Percentiles rank a stretch among this genome's conserved stretches.
Evolutionary conservation across 2,113 vertebrate genomes (phyloP).

Genomic region (Callochromis pleurospilus): DNA sequence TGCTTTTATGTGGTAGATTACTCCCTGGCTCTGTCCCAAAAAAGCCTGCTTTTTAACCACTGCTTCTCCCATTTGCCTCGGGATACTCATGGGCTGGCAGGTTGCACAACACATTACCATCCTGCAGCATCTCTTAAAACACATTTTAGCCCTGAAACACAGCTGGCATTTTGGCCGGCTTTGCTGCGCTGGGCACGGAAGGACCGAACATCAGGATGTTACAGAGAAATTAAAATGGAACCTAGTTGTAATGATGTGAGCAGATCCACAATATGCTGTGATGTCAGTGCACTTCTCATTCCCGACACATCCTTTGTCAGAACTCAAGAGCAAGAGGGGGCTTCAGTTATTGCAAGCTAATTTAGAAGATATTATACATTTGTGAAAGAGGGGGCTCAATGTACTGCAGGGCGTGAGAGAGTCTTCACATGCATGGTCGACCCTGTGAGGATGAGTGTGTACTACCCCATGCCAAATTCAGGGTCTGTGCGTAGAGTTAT

Average conservation of each 20-base stretch:
- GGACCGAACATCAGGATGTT: conserved; percentile 31
- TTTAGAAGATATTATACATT: conserved; percentile 26
- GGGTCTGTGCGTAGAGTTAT: conserved; percentile 66
- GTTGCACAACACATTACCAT: conserved; percentile 67
- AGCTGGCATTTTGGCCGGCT: conserved; percentile 72
- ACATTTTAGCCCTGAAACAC: conserved; percentile 71
- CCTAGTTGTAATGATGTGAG: conserved; percentile 54
- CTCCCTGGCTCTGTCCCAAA: conserved; percentile 67
- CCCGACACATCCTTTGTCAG: neutral
- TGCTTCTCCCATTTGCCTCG: conserved; percentile 72
- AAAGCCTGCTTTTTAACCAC: conserved; percentile 76
- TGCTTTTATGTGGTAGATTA: conserved; percentile 68
- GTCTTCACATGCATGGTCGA: conserved; percentile 37
- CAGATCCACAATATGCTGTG: conserved; percentile 1
- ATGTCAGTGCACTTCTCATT: conserved; percentile 18
- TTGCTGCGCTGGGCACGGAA: conserved; percentile 23
- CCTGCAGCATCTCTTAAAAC: conserved; percentile 75
- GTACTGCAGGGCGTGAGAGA: conserved; percentile 17
- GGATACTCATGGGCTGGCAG: conserved; percentile 72
- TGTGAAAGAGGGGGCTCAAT: neutral
- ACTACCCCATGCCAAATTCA: conserved; percentile 56
- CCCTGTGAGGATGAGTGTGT: conserved; percentile 30
- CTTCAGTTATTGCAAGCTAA: conserved; percentile 32
- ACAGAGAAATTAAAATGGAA: conserved; percentile 50
- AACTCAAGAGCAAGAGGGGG: neutral